Evolutionary conservation across 1,140 invertebrate genomes (phyloP), one percentile per base, ranked within the genome.

Genomic region (Drosophila suzukii): DNA sequence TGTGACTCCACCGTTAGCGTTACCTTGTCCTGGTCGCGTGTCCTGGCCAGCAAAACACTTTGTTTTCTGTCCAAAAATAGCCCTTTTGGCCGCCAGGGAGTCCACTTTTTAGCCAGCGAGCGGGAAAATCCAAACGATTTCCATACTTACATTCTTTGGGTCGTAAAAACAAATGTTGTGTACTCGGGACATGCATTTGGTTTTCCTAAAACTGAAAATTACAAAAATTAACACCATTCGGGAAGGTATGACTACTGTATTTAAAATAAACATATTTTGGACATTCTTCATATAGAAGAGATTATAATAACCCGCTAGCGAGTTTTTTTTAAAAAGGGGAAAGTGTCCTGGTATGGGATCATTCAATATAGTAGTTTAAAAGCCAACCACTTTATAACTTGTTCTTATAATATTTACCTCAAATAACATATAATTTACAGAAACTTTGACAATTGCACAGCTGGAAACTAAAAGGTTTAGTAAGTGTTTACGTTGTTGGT

Each of bases 11-110:
- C 61, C 59, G 47, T 63, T 43, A 43, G 36, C 43, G 39, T 41
- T 50, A 50, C 47, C 62, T 43, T 54, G 49, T 58, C 53, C 41
- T 75, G 55, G 44, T 79, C 75, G 66, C 79, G 75, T 82, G 82
- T 73, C 47, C 41, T 63, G 67, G 20, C 59, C 71, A 68, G 47
- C 53, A 66, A 70, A 76, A 70, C 54, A 79, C 54, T 59, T 73
- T 82, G 70, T 78, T 81, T 59, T 72, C 39, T 30, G 38, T 34
- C 83, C 74, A 88, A 89, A 88, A 89, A 88, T 88, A 88, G 57
- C 50, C 17, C 11, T 34, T 30, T 20, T 58, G 38, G 63, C 63
- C 76, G 46, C 72, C 49, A 60, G 83, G 79, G 67, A 75, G 62
- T 57, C 56, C 34, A 10, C 46, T 51, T 59, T 74, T 75, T 68